Evolutionary conservation across 2,888 invertebrate species (phyloP).

Genomic region (Sturmia bella): DNA sequence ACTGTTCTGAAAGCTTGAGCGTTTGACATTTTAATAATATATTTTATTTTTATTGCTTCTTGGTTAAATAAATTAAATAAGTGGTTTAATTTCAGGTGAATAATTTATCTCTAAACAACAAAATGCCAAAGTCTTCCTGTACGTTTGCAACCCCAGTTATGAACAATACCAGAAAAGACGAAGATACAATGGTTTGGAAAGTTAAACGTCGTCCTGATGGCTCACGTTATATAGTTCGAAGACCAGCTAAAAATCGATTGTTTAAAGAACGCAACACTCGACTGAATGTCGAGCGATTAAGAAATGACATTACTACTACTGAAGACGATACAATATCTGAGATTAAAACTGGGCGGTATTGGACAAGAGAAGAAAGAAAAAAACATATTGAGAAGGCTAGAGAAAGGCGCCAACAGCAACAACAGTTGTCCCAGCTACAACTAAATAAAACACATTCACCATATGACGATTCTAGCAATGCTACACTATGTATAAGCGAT

Average conservation of each 20-base stretch:
- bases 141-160: slow-evolving; percentile 58
- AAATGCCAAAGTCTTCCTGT: slow-evolving; percentile 58
- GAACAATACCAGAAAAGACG: slow-evolving; percentile 52
- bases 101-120: slow-evolving; percentile 57
- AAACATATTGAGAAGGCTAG: slow-evolving; percentile 87
- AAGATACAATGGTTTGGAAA: slow-evolving; percentile 86
- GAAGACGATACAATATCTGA: slow-evolving; percentile 91
- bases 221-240: slow-evolving; percentile 88
- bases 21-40: no score
- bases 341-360: slow-evolving; percentile 89
- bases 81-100: slow-evolving; percentile 56
- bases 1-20: no score
- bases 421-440: slow-evolving; percentile 64
- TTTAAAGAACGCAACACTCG: slow-evolving; percentile 84
- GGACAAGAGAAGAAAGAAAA: slow-evolving; percentile 89
- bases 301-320: slow-evolving; percentile 84
- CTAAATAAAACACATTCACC: slow-evolving; percentile 15
- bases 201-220: slow-evolving; percentile 90
- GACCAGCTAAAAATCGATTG: slow-evolving; percentile 86
- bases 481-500: slow-evolving; percentile 37
- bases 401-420: slow-evolving; percentile 84
- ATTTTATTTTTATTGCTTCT: no score
- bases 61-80: neutral
- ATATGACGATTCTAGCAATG: slow-evolving; percentile 24
- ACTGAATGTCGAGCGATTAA: slow-evolving; percentile 84